Evolutionary conservation across 2,113 vertebrate genomes (phyloP), one percentile per base, ranked within the genome.

Genomic region (Gymnarchus niloticus): DNA sequence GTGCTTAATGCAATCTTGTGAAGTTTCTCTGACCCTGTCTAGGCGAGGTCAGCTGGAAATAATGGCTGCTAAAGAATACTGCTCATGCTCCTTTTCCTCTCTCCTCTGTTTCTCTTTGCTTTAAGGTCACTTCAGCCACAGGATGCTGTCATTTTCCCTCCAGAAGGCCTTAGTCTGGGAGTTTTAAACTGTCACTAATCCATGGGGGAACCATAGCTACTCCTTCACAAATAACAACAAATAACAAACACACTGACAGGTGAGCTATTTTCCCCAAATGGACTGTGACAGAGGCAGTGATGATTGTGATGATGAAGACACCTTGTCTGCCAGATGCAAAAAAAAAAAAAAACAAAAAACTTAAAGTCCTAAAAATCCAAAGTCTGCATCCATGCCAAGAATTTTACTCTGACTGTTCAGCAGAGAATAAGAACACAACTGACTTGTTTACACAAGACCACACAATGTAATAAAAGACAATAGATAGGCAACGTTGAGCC

Each of bases 311-410:
- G 46, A 48, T 78, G 76, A 48, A 82, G 82, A 83, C 65, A 80
- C 76, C 59, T 84, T 12, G 87, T 86, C 87, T 87, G 59, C 57
- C 9, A 81, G 89, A 69, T 21, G 56, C 65, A 41, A 51, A 21
- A 81, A 83, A 48, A n/a, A 19, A 48, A 78, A 48, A 80, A 89
- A 84, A 81, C 86, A 89, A n/a, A n/a, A n/a, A n/a, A n/a, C n/a
- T n/a, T n/a, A n/a, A n/a, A n/a, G n/a, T 69, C 84, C 87, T 92
- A 88, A 46, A 87, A 78, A 88, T 88, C 33, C 65, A 1, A 78
- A 46, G 21, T 9, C 76, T 48, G 76, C 76, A 78, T 12, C 44
- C 44, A 44, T 78, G 44, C 6, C 76, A 78, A 48, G 44, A 78
- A 46, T 48, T 78, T 78, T 48, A 48, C 41, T 78, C 76, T 23